Evolutionary conservation across 2,888 invertebrate genomes (phyloP), one percentile per base, ranked within the genome.

Genomic region (Nasonovia ribisnigri): DNA sequence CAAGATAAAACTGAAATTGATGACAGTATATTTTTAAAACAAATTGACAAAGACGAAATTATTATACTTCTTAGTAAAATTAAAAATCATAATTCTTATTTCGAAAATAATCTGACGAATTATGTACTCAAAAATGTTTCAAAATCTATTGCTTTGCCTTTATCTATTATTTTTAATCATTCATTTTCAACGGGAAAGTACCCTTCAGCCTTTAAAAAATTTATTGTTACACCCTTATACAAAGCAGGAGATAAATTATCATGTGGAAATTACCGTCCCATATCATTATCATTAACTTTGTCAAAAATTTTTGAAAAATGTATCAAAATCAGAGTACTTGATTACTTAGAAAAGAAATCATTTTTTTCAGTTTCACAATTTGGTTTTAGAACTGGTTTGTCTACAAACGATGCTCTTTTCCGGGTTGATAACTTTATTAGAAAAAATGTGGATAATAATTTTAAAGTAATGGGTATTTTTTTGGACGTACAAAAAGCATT

Each of bases 371-470:
- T 16, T n/a, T 29, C 42, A 36, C 51, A 51, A 88, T 88, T 88
- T 88, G 88, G 51, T 36, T 88, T 88, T 51, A n/a, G 36, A 51
- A n/a, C 88, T 51, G 88, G 88, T 13, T 88, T 36, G 24, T 88
- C 51, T 36, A 88, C 88, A 24, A 51, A n/a, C 16, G 13, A 51
- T 42, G 87, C 87, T 48, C n/a, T 87, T 0, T 51, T 51, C n/a
- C n/a, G n/a, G n/a, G n/a, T n/a, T n/a, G n/a, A n/a, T n/a, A n/a
- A n/a, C n/a, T n/a, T n/a, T n/a, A n/a, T n/a, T n/a, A n/a, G n/a
- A n/a, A n/a, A n/a, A n/a, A n/a, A n/a, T n/a, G n/a, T n/a, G n/a
- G n/a, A n/a, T n/a, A n/a, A n/a, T n/a, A n/a, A n/a, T n/a, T n/a
- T n/a, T n/a, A n/a, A n/a, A n/a, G n/a, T n/a, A n/a, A n/a, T n/a